Evolutionary conservation across 2,113 vertebrate genomes (phyloP).

Genomic region (Cromileptes altivelis): DNA sequence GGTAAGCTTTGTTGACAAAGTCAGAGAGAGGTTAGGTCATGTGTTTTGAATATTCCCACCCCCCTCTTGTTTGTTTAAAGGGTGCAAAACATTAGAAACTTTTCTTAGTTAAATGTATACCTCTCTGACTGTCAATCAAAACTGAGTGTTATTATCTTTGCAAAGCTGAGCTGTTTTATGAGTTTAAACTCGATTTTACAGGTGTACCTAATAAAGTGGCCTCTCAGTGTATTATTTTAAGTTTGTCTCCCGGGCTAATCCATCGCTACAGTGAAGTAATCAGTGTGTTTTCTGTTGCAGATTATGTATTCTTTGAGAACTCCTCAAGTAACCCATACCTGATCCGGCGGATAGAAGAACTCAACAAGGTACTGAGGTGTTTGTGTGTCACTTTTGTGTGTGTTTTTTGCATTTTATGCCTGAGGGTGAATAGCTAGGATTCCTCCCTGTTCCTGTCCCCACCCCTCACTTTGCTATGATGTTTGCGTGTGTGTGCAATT

Average conservation of each 20-base stretch:
- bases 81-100: not conserved
- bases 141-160: not conserved
- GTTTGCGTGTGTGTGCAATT: slow-evolving; percentile 15
- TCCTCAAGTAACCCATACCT: slow-evolving; percentile 99
- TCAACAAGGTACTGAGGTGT: slow-evolving; percentile 93
- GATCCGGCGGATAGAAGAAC: slow-evolving; percentile 98
- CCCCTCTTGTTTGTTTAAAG: too few relatives aligned
- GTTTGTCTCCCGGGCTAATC: too few relatives aligned
- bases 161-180: not conserved
- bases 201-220: not conserved
- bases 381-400: slow-evolving; percentile 30
- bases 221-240: not conserved
- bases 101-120: not conserved
- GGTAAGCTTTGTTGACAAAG: not conserved
- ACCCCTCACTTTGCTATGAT: not conserved
- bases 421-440: slow-evolving; percentile 67
- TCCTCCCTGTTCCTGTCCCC: slow-evolving; percentile 33
- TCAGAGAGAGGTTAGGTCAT: not conserved
- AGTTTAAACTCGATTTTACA: not conserved
- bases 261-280: not conserved
- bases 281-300: slow-evolving; percentile 83
- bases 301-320: slow-evolving; percentile 99
- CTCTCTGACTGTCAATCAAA: not conserved
- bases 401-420: slow-evolving; percentile 34
- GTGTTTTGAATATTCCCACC: not conserved